Percentiles rank a stretch among this genome's conserved stretches.
phyloP scores from a whole-genome alignment of 2,797 vertebrate species.

The Scolopax bukidnonensis region DNA sequence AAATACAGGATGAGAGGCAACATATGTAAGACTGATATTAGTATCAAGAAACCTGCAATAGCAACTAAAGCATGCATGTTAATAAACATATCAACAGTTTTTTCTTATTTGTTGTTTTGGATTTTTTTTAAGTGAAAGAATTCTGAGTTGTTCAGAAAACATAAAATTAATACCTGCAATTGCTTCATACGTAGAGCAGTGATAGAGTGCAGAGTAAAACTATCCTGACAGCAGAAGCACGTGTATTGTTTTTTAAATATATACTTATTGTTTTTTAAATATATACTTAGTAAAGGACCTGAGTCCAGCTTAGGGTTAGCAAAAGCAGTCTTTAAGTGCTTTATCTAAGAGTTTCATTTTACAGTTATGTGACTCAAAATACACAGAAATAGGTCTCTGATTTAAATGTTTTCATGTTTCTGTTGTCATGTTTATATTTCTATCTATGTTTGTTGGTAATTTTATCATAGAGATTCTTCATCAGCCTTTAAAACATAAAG shows the following conservation, averaged over 20 bases:
- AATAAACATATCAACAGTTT: not conserved
- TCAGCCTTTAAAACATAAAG: not conserved
- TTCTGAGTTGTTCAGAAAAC: not conserved
- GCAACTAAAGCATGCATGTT: not conserved
- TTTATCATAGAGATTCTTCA: not conserved
- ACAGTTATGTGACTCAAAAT: not conserved
- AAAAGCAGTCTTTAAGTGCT: not conserved
- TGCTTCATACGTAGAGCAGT: not conserved
- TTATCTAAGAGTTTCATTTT: not conserved
- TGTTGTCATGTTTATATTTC: not conserved
- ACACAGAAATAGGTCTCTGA: not conserved
- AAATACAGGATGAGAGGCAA: not conserved
- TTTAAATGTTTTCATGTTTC: not conserved
- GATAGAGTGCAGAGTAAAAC: not conserved
- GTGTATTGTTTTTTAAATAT: not conserved
- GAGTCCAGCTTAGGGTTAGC: not conserved
- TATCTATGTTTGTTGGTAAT: not conserved
- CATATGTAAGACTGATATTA: not conserved
- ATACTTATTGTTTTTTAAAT: not conserved
- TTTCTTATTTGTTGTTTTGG: not conserved
- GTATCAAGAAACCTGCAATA: not conserved
- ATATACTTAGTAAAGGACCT: not conserved
- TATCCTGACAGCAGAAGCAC: not conserved
- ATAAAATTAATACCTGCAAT: not conserved
- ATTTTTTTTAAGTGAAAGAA: not conserved